Evolutionary conservation across 2,888 invertebrate species (phyloP), one percentile per base, ranked within the genome.

Genomic region (Liodrosophila aerea): DNA sequence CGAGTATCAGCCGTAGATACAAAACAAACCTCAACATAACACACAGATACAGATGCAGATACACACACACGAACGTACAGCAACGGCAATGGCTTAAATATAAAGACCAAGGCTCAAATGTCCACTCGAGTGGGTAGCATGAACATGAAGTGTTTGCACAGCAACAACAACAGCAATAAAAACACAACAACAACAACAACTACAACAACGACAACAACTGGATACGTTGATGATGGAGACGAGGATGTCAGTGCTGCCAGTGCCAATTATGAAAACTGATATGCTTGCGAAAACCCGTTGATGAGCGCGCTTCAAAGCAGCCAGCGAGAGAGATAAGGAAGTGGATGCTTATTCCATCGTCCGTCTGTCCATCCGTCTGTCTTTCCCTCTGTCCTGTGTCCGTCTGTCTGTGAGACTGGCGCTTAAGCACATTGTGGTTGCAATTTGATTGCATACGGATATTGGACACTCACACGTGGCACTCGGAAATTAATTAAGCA

Each of bases 81-180:
- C 57, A 40, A 47, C 47, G 64, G 50, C 65, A 36, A 46, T 64
- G 62, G 75, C 70, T 70, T 63, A 70, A 69, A 71, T 56, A 60
- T 51, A 54, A 63, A 69, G 63, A 65, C 64, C 59, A 73, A 74
- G 77, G 74, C 78, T 80, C 78, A 80, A 84, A 81, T 80, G 78
- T 86, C 85, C 82, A 80, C 78, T 80, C 86, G 78, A 80, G 78
- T 80, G 78, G 78, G 86, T 44, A 76, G 74, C 82, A 77, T 71
- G 83, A 85, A 81, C 87, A 81, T 86, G 83, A 86, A 86, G 87
- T 81, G 81, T 81, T 86, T 87, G 81, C 83, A 43, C 85, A 83
- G 45, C 81, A 76, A 67, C 64, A 70, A 57, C 57, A 64, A 50
- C 57, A 66, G 15, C 68, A 66, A 34, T 51, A 54, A 33, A 47